phyloP scores from a whole-genome alignment of 2,113 vertebrate genomes.

The Phaethon lepturus region DNA sequence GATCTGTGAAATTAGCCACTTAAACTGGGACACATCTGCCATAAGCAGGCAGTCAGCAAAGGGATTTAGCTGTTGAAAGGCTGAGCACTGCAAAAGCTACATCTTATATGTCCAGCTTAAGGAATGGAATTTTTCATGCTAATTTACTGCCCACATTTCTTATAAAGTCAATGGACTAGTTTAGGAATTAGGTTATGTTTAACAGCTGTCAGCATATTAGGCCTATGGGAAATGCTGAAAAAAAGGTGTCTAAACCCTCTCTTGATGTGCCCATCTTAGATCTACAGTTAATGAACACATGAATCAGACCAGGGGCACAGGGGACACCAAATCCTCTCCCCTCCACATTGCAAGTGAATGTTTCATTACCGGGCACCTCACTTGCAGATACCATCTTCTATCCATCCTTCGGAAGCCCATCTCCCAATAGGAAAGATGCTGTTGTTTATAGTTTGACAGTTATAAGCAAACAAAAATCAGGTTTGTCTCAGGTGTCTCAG shows the following conservation, averaged over 20 bases:
- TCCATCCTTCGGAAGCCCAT: background rate
- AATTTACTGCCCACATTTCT: background rate
- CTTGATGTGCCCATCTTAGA: background rate
- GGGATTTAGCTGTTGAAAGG: background rate
- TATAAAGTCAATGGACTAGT: background rate
- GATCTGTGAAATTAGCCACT: background rate
- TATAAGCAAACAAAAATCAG: background rate
- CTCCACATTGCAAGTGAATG: background rate
- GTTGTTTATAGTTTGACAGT: background rate
- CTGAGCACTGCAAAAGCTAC: background rate
- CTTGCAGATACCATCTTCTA: background rate
- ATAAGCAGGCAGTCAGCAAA: background rate
- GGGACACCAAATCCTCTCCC: background rate
- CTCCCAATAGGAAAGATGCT: background rate
- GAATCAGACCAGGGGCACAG: background rate
- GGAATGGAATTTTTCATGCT: background rate
- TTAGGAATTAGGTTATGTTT: background rate
- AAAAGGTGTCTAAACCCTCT: background rate
- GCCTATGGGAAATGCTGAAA: background rate
- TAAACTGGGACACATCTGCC: background rate
- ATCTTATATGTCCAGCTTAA: background rate
- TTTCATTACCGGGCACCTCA: background rate
- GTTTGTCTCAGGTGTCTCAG: background rate
- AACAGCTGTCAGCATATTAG: background rate
- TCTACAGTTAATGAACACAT: background rate